A percentile compares a stretch with the other conserved stretches of the same genome.
Conservation (phyloP, 2,113 vertebrate genomes). For the Melanotaenia duboulayi region DNA sequence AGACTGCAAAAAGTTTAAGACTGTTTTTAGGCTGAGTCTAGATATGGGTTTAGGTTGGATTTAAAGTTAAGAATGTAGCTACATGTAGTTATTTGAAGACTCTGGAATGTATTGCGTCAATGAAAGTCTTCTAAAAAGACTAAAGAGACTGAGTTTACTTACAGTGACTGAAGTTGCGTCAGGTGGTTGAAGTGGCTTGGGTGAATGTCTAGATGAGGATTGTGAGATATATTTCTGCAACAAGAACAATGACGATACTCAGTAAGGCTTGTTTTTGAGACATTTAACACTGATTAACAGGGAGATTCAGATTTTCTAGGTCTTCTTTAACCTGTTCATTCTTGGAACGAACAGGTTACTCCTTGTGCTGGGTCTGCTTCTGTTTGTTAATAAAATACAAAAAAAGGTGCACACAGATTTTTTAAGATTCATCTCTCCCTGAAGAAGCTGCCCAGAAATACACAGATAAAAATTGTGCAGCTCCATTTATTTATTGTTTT, state of each 20-base stretch:
- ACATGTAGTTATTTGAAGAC: neutral
- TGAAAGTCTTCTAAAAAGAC: neutral
- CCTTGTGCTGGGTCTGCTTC: too few species aligned
- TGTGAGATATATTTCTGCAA: conserved; percentile 87
- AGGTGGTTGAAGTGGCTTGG: conserved; percentile 79
- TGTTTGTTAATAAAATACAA: too few species aligned
- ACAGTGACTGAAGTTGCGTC: conserved; percentile 85
- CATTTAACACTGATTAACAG: neutral
- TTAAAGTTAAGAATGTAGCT: neutral
- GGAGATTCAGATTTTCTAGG: too few species aligned
- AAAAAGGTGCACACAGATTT: too few species aligned
- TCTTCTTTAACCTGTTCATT: too few species aligned
- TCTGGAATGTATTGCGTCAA: neutral
- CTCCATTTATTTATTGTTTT: too few species aligned
- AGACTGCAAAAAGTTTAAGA: neutral
- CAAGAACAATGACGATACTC: conserved; percentile 22
- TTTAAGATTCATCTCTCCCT: too few species aligned
- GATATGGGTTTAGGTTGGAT: neutral
- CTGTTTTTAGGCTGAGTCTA: neutral
- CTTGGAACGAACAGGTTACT: too few species aligned
- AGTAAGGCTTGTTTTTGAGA: neutral
- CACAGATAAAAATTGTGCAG: too few species aligned
- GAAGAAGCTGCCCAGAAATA: too few species aligned
- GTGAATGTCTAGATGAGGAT: conserved; percentile 80
- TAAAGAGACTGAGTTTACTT: conserved; percentile 61